These are phyloP conservation scores for Labeo rohita DNA, from an alignment of 2,113 vertebrate genomes.

Conservation along the genomic window DNA sequence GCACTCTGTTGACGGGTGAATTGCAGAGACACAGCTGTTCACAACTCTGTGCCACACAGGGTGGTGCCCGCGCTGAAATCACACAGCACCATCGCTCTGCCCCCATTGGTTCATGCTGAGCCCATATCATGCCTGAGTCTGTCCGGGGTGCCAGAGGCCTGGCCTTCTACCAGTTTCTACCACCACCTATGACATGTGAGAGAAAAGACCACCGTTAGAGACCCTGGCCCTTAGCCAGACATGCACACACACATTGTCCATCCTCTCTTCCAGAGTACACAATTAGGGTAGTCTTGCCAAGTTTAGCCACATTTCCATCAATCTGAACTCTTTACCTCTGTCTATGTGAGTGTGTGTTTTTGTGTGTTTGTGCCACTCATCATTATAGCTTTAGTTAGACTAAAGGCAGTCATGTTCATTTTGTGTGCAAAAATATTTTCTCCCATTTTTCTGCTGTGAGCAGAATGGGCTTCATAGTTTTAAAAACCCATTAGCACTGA, in stretches of 20 bases:
- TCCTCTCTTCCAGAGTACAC: slow-evolving; percentile 1
- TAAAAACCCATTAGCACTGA: slow-evolving; percentile 37
- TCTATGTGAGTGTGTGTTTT: background rate
- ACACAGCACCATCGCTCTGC: slow-evolving; percentile 35
- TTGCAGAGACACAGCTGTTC: slow-evolving; percentile 48
- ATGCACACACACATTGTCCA: slow-evolving; percentile 53
- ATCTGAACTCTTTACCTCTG: slow-evolving; percentile 23
- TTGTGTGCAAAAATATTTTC: slow-evolving; percentile 8
- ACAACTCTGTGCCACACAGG: slow-evolving; percentile 28
- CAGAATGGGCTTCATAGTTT: background rate
- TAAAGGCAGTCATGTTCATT: background rate
- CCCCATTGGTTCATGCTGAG: slow-evolving; percentile 25
- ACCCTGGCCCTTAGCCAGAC: slow-evolving; percentile 68
- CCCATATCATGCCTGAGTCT: slow-evolving; percentile 53
- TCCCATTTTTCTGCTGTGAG: background rate
- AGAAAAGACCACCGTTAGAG: slow-evolving; percentile 55
- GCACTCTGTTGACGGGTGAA: slow-evolving; percentile 37
- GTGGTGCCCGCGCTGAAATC: slow-evolving; percentile 48
- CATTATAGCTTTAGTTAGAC: background rate
- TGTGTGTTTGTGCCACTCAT: background rate
- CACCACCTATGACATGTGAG: slow-evolving; percentile 67
- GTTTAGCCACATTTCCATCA: background rate
- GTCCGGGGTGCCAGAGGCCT: slow-evolving; percentile 57
- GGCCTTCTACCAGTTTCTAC: slow-evolving; percentile 62
- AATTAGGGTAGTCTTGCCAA: slow-evolving; percentile 9